Base-by-base conservation (phyloP, 2,888 invertebrate genomes). In the Aphidoletes aphidimyza region DNA sequence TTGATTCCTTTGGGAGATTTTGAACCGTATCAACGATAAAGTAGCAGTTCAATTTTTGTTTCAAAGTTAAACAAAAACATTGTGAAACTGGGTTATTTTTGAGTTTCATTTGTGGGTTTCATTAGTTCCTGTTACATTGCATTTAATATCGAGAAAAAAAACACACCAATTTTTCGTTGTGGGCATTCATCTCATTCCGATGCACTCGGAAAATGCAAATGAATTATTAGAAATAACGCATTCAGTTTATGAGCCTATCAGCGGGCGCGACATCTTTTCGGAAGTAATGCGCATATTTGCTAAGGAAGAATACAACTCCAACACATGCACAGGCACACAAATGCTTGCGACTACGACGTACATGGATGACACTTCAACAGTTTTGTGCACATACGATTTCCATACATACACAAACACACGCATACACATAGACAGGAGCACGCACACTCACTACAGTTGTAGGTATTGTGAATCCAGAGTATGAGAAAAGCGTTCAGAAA, bases 281-380 rank as follows among this genome's bases (percentile, higher is more conserved):
- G 34, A 69, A 69, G 26, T 69, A 69, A 69, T 69, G 69, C 69
- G 69, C 69, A 69, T 69, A 54, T 54, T 54, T 54, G 22, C 9
- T 2, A 47, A 47, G 19, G 47, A 14, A 22, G 22, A 22, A 22
- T n/a, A 39, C 39, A 39, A 39, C 54, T 1, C 22, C 22, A n/a
- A 47, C 19, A 47, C 47, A 47, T 47, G 8, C 54, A 54, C 54
- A 54, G n/a, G 14, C 54, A 54, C 2, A 54, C 22, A n/a, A 1
- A 17, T 17, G 19, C 47, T 17, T 11, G 17, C 47, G 19, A 17
- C 8, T 47, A 47, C 47, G 19, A 17, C 19, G 17, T 47, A 47
- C 47, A 19, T 47, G 17, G n/a, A 1, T 54, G 54, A 54, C 54
- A 54, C 54, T 54, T 54, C 22, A 22, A 54, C n/a, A 54, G 22